Base-by-base conservation (phyloP, 2,888 invertebrate species). In the Drosophila rellima region DNA sequence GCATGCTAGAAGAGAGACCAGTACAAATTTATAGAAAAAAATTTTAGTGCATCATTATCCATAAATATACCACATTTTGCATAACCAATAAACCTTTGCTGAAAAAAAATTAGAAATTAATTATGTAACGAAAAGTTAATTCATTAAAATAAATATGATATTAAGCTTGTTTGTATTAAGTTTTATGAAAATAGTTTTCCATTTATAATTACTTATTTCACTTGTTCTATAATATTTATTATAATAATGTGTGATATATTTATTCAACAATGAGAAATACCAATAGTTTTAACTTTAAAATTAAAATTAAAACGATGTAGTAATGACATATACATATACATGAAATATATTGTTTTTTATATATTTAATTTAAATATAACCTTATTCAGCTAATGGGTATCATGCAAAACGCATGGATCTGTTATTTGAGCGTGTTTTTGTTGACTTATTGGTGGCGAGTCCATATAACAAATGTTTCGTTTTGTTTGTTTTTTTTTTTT, bases 381-480 rank as follows among this genome's bases (percentile, higher is more conserved):
- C 7, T 8, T 15, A 10, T n/a, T 6, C 3, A 31, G n/a, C 15
- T 31, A 39, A 2, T 18, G 54, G 50, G 73, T 72, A 80, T 7
- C 23, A 26, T 69, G 66, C 69, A 29, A 29, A 15, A 23, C 13
- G 4, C 4, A 31, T 5, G 11, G 11, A 13, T 2, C 15, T 17
- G 13, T 3, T 15, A 20, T 15, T 26, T 33, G 7, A 23, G 31
- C 48, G 48, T 50, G 45, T 59, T 70, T 67, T 71, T 61, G 63
- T 77, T 88, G 74, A 77, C 80, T 78, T 84, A 84, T 82, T 79
- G 73, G 55, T 42, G 39, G 71, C 47, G 68, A 74, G 52, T 84
- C 64, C 59, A 72, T 42, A 72, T 48, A 72, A 70, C 69, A 70
- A 81, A 56, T 63, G 63, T 74, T 65, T 63, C 26, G 39, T 23